A percentile compares a stretch with the other conserved stretches of the same genome.
phyloP scores from a whole-genome alignment of 2,888 invertebrate genomes.

The Nemoura dubitans region DNA sequence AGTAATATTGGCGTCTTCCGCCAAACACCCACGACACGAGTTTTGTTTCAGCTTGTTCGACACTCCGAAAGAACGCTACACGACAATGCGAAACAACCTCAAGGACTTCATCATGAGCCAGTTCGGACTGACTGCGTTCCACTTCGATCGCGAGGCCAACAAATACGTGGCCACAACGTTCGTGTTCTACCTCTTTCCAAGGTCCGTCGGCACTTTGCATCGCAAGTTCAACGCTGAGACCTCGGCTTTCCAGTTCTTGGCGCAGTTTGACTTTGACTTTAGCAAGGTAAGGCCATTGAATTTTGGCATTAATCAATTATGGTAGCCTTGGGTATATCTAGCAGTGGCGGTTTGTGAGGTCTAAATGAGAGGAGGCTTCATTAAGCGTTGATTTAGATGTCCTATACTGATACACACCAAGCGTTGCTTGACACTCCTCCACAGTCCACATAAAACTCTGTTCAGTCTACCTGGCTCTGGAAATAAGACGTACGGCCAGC shows the following conservation, averaged over 20 bases:
- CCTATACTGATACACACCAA: too few relatives aligned
- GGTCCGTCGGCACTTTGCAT: constrained; percentile 68
- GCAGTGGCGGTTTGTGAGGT: too few relatives aligned
- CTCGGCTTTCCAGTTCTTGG: constrained; percentile 71
- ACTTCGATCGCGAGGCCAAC: constrained; percentile 66
- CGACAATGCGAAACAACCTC: constrained; percentile 62
- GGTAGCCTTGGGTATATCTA: too few relatives aligned
- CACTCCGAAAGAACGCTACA: constrained; percentile 64
- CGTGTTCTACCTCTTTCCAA: constrained; percentile 75
- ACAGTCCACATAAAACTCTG: too few relatives aligned
- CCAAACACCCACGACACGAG: neutral
- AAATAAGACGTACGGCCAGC: too few relatives aligned
- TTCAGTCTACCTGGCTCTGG: too few relatives aligned
- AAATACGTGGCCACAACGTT: constrained; percentile 69
- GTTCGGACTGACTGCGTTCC: constrained; percentile 74
- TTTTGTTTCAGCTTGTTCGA: constrained; percentile 68
- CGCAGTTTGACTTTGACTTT: constrained; percentile 55
- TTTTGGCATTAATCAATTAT: too few relatives aligned
- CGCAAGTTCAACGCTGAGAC: constrained; percentile 71
- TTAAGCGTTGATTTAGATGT: too few relatives aligned
- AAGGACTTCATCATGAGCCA: constrained; percentile 70
- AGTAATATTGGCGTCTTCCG: neutral
- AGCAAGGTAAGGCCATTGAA: constrained; percentile 34
- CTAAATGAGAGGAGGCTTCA: too few relatives aligned
- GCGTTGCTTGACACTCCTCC: too few relatives aligned